Evolutionary conservation across 2,888 invertebrate genomes (phyloP), one percentile per base, ranked within the genome.

Genomic region (Cenopis cana): DNA sequence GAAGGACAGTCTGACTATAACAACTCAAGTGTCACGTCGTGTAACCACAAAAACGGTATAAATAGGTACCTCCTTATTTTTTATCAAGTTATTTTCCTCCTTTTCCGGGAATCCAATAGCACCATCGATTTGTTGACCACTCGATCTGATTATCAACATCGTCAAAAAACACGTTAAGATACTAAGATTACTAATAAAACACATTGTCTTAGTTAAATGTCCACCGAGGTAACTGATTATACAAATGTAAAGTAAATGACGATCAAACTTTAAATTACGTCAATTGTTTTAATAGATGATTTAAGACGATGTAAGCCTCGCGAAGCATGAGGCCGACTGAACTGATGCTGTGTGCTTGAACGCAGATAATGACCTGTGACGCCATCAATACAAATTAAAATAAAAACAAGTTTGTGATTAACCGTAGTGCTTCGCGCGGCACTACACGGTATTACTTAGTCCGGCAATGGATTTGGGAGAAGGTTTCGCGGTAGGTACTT

Each of bases 41-140:
- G 20, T 41, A 33, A 54, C 4, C n/a, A 52, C 36, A 20, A 59
- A 36, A 29, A 50, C 46, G 46, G n/a, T 14, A 12, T 46, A 46
- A 12, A n/a, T 67, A 82, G 83, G 84, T 77, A 92, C 93, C 74
- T 91, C 86, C 84, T 88, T 90, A 77, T 92, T 92, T 74, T 80
- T 82, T 74, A 83, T 68, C 68, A 78, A 81, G 0, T 78, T 76
- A 74, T 91, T 85, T 80, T 91, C 93, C 76, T 92, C 92, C 6
- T 76, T 52, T 77, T 93, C 93, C 18, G 92, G 93, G 82, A 91
- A 93, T 74, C 91, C 91, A 74, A 93, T 90, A 14, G 82, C 79
- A 75, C 83, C 86, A 73, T 78, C 80, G 49, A 73, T 75, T 55
- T 80, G 85, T 69, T 74, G 74, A 56, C 82, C 83, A 76, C 76